phyloP scores from a whole-genome alignment of 2,888 invertebrate species.

The Eristalis pertinax region DNA sequence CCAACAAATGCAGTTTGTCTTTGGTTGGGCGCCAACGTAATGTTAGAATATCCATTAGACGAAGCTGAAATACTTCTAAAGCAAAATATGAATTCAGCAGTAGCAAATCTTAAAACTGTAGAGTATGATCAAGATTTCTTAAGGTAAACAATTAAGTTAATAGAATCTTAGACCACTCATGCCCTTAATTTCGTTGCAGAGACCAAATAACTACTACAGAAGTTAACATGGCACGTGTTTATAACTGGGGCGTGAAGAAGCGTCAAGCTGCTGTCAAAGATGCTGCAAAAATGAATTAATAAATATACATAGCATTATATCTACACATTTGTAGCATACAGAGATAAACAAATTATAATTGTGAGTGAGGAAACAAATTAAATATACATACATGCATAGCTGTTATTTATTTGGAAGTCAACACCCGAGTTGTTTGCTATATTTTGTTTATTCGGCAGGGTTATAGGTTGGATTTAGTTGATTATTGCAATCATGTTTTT shows the following conservation, averaged over 20 bases:
- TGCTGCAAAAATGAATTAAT: slow-evolving; percentile 39
- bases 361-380: no score
- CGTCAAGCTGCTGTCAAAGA: slow-evolving; percentile 87
- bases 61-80: slow-evolving; percentile 93
- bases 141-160: slow-evolving; percentile 83
- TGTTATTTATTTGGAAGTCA: no score
- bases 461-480: no score
- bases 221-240: slow-evolving; percentile 99
- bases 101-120: slow-evolving; percentile 90
- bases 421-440: no score
- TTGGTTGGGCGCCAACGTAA: slow-evolving; percentile 96
- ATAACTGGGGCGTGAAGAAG: slow-evolving; percentile 98
- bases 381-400: no score
- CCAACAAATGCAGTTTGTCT: slow-evolving; percentile 94
- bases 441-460: no score
- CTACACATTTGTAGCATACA: no score
- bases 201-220: slow-evolving; percentile 99
- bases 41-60: slow-evolving; percentile 96
- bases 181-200: slow-evolving; percentile 81
- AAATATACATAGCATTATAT: neutral
- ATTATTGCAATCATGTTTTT: no score
- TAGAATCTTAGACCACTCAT: neutral
- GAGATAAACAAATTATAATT: no score
- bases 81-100: slow-evolving; percentile 92
- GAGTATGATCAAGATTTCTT: slow-evolving; percentile 97